A percentile compares a stretch with the other conserved stretches of the same genome.
Evolutionary conservation across 2,888 invertebrate genomes (phyloP).

Genomic region (Meandrusa payeni): DNA sequence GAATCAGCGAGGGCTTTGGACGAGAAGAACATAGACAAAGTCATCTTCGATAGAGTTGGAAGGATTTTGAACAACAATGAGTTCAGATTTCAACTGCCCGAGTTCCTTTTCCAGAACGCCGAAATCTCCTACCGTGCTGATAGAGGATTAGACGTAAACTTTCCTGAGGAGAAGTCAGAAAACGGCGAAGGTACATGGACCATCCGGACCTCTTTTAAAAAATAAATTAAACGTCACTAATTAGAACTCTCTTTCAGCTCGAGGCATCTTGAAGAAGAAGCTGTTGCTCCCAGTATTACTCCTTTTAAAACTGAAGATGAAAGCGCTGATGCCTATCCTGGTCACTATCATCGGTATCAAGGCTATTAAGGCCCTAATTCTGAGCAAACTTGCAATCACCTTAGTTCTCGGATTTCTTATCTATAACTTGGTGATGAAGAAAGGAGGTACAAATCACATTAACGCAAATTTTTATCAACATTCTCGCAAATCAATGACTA

Average conservation of each 20-base stretch:
- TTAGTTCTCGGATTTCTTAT: slow-evolving; percentile 91
- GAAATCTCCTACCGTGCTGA: slow-evolving; percentile 84
- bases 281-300: slow-evolving; percentile 89
- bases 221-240: slow-evolving; percentile 19
- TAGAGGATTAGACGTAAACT: slow-evolving; percentile 83
- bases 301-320: slow-evolving; percentile 90
- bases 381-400: slow-evolving; percentile 91
- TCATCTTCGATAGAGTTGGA: slow-evolving; percentile 86
- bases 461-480: too few species aligned
- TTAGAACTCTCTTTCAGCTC: slow-evolving; percentile 74
- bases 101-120: slow-evolving; percentile 85
- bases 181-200: slow-evolving; percentile 75
- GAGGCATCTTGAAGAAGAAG: slow-evolving; percentile 91
- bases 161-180: slow-evolving; percentile 74
- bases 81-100: slow-evolving; percentile 86
- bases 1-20: slow-evolving; percentile 83
- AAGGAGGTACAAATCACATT: slow-evolving; percentile 80
- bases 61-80: slow-evolving; percentile 88
- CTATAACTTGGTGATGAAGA: slow-evolving; percentile 87
- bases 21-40: slow-evolving; percentile 85
- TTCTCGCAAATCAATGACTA: too few species aligned
- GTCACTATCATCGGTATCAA: slow-evolving; percentile 89
- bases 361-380: slow-evolving; percentile 90
- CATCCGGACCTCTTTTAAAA: background rate
- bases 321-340: slow-evolving; percentile 91